Base-by-base conservation (phyloP, 35 echinoderm and acorn worm genomes). In the Holothuria glaberrima region DNA sequence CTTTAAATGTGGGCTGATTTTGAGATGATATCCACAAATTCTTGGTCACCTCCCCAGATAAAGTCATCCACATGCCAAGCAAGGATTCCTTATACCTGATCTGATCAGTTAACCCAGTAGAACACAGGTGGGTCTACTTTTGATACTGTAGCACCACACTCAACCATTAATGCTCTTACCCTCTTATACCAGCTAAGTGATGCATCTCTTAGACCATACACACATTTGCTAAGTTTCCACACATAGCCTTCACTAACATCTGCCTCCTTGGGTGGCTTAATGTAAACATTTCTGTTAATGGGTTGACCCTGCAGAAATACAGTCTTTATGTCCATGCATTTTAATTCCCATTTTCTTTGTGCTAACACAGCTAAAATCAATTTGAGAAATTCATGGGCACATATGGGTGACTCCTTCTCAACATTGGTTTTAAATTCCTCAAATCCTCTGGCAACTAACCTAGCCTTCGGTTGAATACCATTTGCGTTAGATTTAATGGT, bases 61-160 rank as follows among this genome's bases (percentile, higher is more conserved):
- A 88, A 88, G 64, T 88, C 85, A 88, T 88, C 85, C 38, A 88
- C 85, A 88, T 88, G 85, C 21, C 85, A 68, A 31, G 65, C 85
- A 19, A 88, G 45, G 29, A 68, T 41, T 2, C 85, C 85, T 69
- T 68, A 44, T 21, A 88, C 65, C 18, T 70, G 0, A 45, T 46
- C 32, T 36, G 6, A 41, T 12, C 66, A 14, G 59, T 67, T 29
- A 26, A 68, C 14, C 65, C 85, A 88, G 31, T 88, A 88, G 28
- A 88, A 88, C 36, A 88, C 85, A 38, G 85, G 61, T 46, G 85
- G 85, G 29, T 88, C 85, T 61, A 88, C 85, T 24, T 88, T 88
- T 16, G 85, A 88, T 22, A 88, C 66, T 12, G 14, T 70, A 22
- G 85, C 85, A 26, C 60, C 85, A 68, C 52, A 68, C 25, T 88